Evolutionary conservation across 1,140 invertebrate species (phyloP).

Genomic region (Drosophila tropicalis): DNA sequence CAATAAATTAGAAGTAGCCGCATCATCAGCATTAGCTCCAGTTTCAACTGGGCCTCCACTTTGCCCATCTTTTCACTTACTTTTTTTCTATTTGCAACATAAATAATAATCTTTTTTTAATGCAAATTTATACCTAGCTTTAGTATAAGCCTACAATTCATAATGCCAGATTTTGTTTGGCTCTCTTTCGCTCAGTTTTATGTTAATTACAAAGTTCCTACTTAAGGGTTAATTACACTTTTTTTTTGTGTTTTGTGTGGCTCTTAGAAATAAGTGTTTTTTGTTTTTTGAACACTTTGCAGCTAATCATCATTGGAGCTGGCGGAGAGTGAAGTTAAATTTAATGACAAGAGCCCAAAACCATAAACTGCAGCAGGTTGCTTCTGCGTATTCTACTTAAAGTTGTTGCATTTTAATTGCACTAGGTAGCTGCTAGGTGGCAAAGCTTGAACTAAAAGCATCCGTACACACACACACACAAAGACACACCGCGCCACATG

Average conservation of each 20-base stretch:
- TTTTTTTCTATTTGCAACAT: constrained; percentile 25
- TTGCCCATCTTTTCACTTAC: constrained; percentile 2
- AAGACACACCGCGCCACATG: background rate
- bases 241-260: constrained; percentile 37
- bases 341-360: constrained; percentile 47
- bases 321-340: constrained; percentile 35
- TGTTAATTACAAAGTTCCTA: constrained; percentile 65
- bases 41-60: constrained; percentile 17
- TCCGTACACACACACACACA: constrained; percentile 19
- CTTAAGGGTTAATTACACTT: constrained; percentile 60
- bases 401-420: constrained; percentile 75
- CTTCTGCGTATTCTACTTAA: constrained; percentile 27
- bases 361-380: constrained; percentile 49
- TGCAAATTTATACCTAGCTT: constrained; percentile 6
- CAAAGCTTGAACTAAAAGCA: constrained; percentile 46
- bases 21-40: constrained; percentile 50
- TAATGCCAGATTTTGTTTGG: constrained; percentile 35
- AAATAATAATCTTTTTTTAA: constrained; percentile 52
- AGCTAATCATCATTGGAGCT: constrained; percentile 58
- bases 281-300: constrained; percentile 53
- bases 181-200: constrained; percentile 36
- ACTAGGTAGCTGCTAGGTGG: constrained; percentile 37
- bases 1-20: constrained; percentile 29
- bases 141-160: constrained; percentile 37
- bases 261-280: constrained; percentile 41